Percentiles rank a stretch among this genome's conserved stretches.
phyloP scores from a whole-genome alignment of 2,797 vertebrate species.

The Bradypus variegatus region DNA sequence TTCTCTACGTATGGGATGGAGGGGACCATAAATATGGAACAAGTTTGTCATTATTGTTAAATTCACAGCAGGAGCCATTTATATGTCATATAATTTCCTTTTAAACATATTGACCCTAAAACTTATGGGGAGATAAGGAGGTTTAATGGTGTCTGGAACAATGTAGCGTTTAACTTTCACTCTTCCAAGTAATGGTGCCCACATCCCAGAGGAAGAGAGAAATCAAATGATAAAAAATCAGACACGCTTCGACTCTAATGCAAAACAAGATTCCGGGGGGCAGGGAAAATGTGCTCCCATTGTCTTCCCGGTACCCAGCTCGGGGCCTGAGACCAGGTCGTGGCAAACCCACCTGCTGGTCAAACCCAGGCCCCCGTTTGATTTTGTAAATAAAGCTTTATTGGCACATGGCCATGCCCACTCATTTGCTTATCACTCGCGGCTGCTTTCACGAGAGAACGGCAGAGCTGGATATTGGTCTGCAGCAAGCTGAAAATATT shows the following conservation, averaged over 20 bases:
- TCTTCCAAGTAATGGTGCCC: neutral
- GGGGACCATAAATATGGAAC: neutral
- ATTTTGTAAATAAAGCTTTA: slow-evolving; percentile 15
- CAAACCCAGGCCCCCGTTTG: neutral
- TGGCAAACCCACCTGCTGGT: neutral
- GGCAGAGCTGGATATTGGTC: neutral
- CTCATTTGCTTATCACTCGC: neutral
- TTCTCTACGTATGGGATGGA: neutral
- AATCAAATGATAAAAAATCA: neutral
- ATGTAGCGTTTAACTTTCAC: neutral
- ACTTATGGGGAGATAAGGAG: neutral
- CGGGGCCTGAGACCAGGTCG: neutral
- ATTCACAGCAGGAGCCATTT: slow-evolving; percentile 30
- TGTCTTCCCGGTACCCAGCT: neutral
- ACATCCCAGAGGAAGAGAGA: neutral
- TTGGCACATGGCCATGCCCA: too few relatives aligned
- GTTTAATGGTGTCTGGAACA: neutral
- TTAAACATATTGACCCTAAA: slow-evolving; percentile 38
- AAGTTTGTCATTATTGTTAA: neutral
- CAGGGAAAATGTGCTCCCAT: neutral
- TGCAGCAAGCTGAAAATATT: neutral
- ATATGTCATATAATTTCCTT: neutral
- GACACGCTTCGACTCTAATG: neutral
- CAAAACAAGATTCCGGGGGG: neutral
- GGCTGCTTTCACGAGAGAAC: neutral